Conservation (phyloP, 2,797 vertebrate species). For the Ambastaia sidthimunki region DNA sequence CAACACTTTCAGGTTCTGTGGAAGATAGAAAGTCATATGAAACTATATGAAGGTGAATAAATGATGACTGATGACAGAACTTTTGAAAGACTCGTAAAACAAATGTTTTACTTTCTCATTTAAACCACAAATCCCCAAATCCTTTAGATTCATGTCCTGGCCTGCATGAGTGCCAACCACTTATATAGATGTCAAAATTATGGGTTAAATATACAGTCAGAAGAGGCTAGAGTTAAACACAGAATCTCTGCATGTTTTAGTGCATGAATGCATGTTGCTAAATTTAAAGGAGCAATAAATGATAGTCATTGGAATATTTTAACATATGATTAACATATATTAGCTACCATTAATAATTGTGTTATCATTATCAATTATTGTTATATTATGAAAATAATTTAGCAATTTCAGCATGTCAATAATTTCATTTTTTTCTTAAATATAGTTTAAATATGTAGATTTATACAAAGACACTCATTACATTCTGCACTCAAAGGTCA, state of each 20-base stretch:
- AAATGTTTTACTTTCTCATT: neutral
- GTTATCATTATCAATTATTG: too few species aligned
- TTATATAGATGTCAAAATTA: slow-evolving; percentile 5
- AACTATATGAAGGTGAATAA: neutral
- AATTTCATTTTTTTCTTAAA: too few species aligned
- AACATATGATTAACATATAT: neutral
- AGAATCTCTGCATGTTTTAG: slow-evolving; percentile 20
- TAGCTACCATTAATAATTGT: neutral
- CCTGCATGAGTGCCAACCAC: slow-evolving; percentile 51
- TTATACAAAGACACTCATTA: too few species aligned
- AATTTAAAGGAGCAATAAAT: neutral
- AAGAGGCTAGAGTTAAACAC: neutral
- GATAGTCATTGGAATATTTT: slow-evolving; percentile 16
- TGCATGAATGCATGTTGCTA: slow-evolving; percentile 59
- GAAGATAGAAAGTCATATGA: neutral
- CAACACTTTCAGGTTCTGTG: neutral
- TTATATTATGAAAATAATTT: neutral
- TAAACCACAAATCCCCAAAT: neutral
- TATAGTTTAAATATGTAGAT: too few species aligned
- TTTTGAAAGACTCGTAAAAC: neutral
- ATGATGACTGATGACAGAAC: neutral
- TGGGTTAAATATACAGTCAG: neutral
- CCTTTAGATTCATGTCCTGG: slow-evolving; percentile 5
- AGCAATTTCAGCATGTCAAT: too few species aligned
- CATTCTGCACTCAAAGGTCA: too few species aligned